Conservation (phyloP, 2,113 vertebrate genomes). For the Lagenorhynchus albirostris region DNA sequence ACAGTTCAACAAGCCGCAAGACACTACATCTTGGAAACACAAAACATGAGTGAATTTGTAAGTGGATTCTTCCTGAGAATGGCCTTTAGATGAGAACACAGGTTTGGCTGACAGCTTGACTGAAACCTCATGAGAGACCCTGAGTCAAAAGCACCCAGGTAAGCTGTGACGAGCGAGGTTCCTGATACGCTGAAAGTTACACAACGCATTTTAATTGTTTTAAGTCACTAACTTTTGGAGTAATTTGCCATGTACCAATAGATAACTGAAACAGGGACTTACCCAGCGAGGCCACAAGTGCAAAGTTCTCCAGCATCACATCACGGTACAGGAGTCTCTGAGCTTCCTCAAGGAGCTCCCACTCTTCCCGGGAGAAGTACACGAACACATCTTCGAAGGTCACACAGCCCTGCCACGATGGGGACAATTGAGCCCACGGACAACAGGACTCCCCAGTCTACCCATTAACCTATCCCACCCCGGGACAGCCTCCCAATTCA, state of each 20-base stretch:
- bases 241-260: background rate
- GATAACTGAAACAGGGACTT: background rate
- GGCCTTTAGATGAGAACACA: background rate
- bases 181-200: background rate
- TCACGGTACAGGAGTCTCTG: background rate
- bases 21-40: background rate
- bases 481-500: background rate
- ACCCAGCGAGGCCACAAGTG: background rate
- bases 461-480: background rate
- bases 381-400: conserved; percentile 23
- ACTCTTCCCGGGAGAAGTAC: conserved; percentile 28
- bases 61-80: background rate
- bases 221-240: background rate
- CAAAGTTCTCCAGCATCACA: conserved; percentile 29
- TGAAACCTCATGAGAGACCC: background rate
- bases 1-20: background rate
- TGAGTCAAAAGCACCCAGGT: background rate
- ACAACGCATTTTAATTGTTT: background rate
- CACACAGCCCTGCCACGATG: background rate
- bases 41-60: background rate
- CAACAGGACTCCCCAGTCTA: background rate
- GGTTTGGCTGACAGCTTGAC: background rate
- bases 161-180: background rate
- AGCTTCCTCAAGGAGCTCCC: conserved; percentile 22
- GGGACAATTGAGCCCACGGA: background rate